Percentiles rank a stretch among this genome's conserved stretches.
Evolutionary conservation across 2,888 invertebrate species (phyloP).

Genomic region (Spatulosminthurus flaviceps): DNA sequence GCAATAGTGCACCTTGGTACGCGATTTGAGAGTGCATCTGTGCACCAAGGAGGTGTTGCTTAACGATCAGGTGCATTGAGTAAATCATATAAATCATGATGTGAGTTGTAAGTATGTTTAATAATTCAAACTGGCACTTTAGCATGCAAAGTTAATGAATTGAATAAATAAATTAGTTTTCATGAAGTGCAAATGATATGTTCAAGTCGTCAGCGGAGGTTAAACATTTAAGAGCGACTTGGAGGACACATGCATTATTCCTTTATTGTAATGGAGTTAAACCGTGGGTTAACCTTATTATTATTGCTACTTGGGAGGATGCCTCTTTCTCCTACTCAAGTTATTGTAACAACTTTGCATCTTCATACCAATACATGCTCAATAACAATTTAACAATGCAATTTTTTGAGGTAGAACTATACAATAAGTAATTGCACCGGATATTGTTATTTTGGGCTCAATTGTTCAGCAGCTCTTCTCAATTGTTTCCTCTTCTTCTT

Average conservation of each 20-base stretch:
- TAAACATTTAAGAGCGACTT: not conserved
- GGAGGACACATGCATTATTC: not conserved
- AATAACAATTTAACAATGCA: too few relatives aligned
- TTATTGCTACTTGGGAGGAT: not conserved
- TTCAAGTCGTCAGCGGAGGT: slow-evolving; percentile 7
- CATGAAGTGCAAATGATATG: slow-evolving; percentile 31
- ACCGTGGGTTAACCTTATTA: not conserved
- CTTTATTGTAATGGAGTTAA: not conserved
- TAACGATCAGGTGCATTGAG: not conserved
- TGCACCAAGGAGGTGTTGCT: not conserved
- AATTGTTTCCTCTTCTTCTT: too few relatives aligned
- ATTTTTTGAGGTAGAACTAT: too few relatives aligned
- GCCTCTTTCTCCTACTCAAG: not conserved
- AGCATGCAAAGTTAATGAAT: not conserved
- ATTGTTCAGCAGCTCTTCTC: not conserved
- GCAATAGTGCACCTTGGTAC: too few relatives aligned
- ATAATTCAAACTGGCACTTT: not conserved
- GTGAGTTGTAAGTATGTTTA: not conserved
- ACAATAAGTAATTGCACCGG: not conserved
- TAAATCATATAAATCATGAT: not conserved
- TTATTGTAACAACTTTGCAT: not conserved
- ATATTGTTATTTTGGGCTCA: too few relatives aligned
- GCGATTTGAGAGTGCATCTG: too few relatives aligned
- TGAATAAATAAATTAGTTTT: slow-evolving; percentile 1
- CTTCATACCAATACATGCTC: too few relatives aligned